Evolutionary conservation across 1,140 invertebrate genomes (phyloP), one percentile per base, ranked within the genome.

Genomic region (Orius insidiosus): DNA sequence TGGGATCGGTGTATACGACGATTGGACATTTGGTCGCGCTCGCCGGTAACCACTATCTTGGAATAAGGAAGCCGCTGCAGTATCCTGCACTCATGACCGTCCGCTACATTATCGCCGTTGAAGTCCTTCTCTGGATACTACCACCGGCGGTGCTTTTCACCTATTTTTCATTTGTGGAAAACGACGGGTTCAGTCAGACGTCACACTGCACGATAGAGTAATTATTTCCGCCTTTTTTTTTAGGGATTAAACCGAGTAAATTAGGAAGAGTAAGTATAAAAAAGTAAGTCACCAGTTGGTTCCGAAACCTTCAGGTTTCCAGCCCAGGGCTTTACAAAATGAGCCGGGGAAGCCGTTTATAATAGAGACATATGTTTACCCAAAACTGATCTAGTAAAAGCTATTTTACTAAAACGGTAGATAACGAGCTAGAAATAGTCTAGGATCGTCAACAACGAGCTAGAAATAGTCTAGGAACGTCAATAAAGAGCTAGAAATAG

Each of bases 1-100:
- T 74, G 34, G 68, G 67, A 4, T 66, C 65, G 1, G 60, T 75
- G 31, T 63, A 76, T 8, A 71, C 75, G 7, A 73, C 75, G 0
- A 68, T 78, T 1, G 58, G 69, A 5, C 78, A 81, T 57, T 63
- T 82, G 4, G 54, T 78, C 9, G 70, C 70, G 2, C 63, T 82
- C 24, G 75, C 77, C 4, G 57, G 76, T 11, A 78, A 80, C 57
- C 79, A 82, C 54, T 78, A 75, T 58, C 60, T 76, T 13, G 76
- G 76, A 11, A 73, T 71, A 33, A 55, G 72, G 4, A 63, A 66
- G 49, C 76, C 76, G 0, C 62, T 78, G 2, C 74, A 77, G 46
- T 76, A 77, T 54, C 63, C 68, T 2, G 63, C 67, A 2, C 14
- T 46, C 7, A 10, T 36, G 2, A 49, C 33, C 3, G 15, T 40